Conservation (phyloP, 2,113 vertebrate genomes). For the Hystrix cristata region DNA sequence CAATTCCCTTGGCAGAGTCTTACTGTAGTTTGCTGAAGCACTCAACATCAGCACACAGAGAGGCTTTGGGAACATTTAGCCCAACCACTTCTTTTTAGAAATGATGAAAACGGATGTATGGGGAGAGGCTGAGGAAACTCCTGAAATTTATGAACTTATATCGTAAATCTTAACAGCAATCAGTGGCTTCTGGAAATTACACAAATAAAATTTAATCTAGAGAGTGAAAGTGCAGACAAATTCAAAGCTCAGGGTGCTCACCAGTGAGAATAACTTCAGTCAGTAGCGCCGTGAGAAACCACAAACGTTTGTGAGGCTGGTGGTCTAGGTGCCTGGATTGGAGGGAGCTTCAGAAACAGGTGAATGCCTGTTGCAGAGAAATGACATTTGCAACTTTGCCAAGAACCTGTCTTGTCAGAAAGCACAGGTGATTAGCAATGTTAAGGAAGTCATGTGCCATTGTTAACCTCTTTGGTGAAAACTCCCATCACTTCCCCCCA, state of each 20-base stretch:
- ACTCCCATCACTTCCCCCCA: background rate
- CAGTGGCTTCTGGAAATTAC: background rate
- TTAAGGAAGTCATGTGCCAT: background rate
- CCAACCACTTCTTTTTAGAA: background rate
- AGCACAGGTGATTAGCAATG: background rate
- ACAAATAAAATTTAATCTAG: constrained; percentile 15
- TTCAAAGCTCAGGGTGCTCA: background rate
- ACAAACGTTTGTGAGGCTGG: background rate
- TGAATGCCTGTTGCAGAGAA: background rate
- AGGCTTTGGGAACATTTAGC: background rate
- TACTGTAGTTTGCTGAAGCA: background rate
- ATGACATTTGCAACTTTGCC: background rate
- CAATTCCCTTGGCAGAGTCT: background rate
- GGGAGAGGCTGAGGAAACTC: background rate
- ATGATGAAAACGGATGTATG: background rate
- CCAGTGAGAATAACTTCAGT: background rate
- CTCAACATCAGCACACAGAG: background rate
- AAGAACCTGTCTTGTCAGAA: background rate
- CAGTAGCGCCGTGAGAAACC: background rate
- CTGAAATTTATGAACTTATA: background rate
- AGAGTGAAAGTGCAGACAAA: background rate
- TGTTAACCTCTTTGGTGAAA: background rate
- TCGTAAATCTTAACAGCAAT: constrained; percentile 40
- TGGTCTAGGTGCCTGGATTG: background rate
- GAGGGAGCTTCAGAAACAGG: background rate